A percentile compares a stretch with the other conserved stretches of the same genome.
Evolutionary conservation across 2,888 invertebrate species (phyloP).

Genomic region (Brachylomia viminalis): DNA sequence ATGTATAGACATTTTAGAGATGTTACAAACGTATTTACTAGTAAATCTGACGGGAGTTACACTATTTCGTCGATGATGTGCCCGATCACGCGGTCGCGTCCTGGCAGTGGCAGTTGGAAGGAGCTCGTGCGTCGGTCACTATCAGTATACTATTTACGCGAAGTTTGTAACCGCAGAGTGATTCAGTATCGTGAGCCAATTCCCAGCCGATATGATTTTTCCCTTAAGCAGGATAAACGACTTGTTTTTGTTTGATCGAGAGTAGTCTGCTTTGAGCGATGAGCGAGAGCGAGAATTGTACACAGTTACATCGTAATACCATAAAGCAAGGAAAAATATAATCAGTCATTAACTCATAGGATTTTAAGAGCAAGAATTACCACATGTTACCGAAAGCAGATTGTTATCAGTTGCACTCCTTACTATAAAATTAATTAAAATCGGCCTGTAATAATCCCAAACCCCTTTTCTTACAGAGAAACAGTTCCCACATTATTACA

Average conservation of each 20-base stretch:
- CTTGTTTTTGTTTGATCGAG: constrained; percentile 59
- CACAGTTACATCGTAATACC: not conserved
- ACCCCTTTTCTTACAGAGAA: not conserved
- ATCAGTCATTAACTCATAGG: not conserved
- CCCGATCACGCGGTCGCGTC: not conserved
- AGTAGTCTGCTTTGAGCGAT: constrained; percentile 21
- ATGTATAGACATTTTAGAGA: constrained; percentile 12
- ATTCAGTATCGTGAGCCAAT: constrained; percentile 71
- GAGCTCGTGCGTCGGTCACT: constrained; percentile 26
- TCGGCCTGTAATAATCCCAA: not conserved
- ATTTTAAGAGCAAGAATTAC: not conserved
- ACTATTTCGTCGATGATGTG: not conserved
- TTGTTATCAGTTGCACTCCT: too few species aligned
- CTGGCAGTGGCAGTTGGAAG: not conserved
- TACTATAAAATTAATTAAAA: not conserved
- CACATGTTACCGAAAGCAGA: not conserved
- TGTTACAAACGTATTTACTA: not conserved
- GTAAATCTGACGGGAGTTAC: not conserved
- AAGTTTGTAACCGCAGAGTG: constrained; percentile 62
- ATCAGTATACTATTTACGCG: constrained; percentile 53
- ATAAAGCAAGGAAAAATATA: not conserved
- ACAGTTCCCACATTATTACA: not conserved
- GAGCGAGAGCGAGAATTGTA: constrained; percentile 13
- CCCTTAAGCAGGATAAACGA: constrained; percentile 68
- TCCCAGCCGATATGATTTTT: constrained; percentile 74